Evolutionary conservation across 2,113 vertebrate species (phyloP).

Genomic region (Cariama cristata): DNA sequence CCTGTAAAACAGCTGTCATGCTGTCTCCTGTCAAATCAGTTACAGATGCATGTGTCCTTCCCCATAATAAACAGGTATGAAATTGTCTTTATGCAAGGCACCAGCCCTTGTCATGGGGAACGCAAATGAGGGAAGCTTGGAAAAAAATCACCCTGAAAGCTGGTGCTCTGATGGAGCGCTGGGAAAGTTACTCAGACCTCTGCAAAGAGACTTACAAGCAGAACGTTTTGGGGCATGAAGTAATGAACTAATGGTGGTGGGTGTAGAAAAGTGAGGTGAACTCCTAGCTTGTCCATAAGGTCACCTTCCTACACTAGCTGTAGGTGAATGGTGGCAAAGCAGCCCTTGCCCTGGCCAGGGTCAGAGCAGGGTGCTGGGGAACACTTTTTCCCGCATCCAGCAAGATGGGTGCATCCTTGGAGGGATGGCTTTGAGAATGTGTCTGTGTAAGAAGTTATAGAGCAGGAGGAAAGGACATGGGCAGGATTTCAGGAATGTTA

Average conservation of each 20-base stretch:
- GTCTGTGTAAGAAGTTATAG: neutral
- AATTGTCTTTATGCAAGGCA: slow-evolving; percentile 15
- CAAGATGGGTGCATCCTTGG: neutral
- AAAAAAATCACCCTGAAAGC: neutral
- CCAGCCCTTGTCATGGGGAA: slow-evolving; percentile 26
- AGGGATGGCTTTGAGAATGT: neutral
- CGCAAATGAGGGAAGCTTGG: neutral
- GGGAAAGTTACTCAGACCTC: neutral
- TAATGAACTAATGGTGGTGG: neutral
- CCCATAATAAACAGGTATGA: slow-evolving; percentile 60
- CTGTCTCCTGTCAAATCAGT: slow-evolving; percentile 54
- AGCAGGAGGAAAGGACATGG: neutral
- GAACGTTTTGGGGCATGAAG: neutral
- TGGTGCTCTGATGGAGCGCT: neutral
- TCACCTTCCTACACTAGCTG: neutral
- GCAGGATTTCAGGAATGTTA: neutral
- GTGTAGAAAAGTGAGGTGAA: neutral
- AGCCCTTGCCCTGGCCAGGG: neutral
- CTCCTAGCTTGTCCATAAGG: neutral
- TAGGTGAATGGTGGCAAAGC: neutral
- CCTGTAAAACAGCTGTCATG: slow-evolving; percentile 54
- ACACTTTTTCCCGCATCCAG: neutral
- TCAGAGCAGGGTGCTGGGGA: neutral
- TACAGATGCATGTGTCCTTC: slow-evolving; percentile 24
- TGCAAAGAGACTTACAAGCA: neutral